Conservation (phyloP, 1,140 invertebrate species). For the Schlechtendalia chinensis region DNA sequence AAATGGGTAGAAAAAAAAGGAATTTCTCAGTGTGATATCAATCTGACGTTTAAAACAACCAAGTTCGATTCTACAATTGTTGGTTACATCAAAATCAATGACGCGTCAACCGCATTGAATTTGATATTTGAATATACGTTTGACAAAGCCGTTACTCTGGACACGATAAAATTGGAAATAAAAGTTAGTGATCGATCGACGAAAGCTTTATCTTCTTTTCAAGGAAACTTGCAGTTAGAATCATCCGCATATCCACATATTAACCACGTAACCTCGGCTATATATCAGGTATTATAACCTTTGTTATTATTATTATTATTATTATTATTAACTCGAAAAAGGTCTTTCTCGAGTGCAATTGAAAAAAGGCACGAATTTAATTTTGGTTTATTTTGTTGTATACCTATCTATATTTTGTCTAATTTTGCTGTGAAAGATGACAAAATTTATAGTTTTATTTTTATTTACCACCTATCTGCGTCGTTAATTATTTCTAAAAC, state of each 20-base stretch:
- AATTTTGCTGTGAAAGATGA: too few relatives aligned
- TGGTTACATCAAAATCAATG: constrained; percentile 66
- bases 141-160: constrained; percentile 62
- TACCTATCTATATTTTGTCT: too few relatives aligned
- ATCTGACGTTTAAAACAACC: constrained; percentile 69
- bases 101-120: constrained; percentile 61
- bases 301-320: too few relatives aligned
- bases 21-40: constrained; percentile 68
- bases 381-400: too few relatives aligned
- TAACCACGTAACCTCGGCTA: constrained; percentile 68
- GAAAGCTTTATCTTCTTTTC: constrained; percentile 61
- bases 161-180: constrained; percentile 67
- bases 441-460: too few relatives aligned
- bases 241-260: constrained; percentile 74
- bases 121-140: constrained; percentile 69
- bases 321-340: too few relatives aligned
- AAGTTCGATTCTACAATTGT: constrained; percentile 64
- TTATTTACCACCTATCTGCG: too few relatives aligned
- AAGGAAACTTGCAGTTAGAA: constrained; percentile 65
- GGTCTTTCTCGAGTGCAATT: too few relatives aligned
- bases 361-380: too few relatives aligned
- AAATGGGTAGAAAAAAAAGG: constrained; percentile 65
- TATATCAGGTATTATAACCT: constrained; percentile 60
- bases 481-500: too few relatives aligned
- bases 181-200: constrained; percentile 65